Evolutionary conservation across 2,888 invertebrate genomes (phyloP).

Genomic region (Polyploca ridens): DNA sequence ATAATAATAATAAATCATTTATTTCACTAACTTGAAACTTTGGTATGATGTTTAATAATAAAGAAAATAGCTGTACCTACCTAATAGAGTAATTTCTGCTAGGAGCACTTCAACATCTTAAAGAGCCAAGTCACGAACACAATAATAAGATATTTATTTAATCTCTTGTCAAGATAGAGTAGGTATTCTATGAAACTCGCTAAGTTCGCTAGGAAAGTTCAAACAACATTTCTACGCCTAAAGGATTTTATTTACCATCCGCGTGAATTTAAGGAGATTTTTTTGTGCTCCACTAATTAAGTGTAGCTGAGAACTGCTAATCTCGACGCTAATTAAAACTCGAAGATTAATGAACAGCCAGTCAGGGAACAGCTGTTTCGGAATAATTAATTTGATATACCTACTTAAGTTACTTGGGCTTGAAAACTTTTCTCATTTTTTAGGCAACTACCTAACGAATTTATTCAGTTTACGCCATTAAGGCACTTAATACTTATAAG

Average conservation of each 20-base stretch:
- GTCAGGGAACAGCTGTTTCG: slow-evolving; percentile 13
- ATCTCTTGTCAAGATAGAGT: neutral
- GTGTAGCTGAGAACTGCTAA: slow-evolving; percentile 33
- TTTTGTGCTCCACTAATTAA: slow-evolving; percentile 37
- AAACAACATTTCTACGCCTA: slow-evolving; percentile 19
- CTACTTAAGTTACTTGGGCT: neutral
- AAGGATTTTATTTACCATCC: slow-evolving; percentile 22
- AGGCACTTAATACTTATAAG: too few species aligned
- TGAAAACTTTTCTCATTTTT: neutral
- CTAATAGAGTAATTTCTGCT: too few species aligned
- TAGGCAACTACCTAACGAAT: too few species aligned
- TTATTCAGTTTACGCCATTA: too few species aligned
- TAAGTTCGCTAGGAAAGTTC: slow-evolving; percentile 6
- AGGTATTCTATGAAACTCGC: neutral
- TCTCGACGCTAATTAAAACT: slow-evolving; percentile 33
- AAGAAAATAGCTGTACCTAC: too few species aligned
- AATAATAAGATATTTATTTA: neutral
- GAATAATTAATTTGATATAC: slow-evolving; percentile 5
- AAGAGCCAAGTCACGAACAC: too few species aligned
- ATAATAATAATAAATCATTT: too few species aligned
- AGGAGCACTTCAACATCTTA: too few species aligned
- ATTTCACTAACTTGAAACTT: too few species aligned
- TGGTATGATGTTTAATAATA: too few species aligned
- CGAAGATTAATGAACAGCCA: slow-evolving; percentile 27
- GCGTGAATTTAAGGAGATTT: slow-evolving; percentile 28